Conservation (phyloP, 2,113 vertebrate species). For the Phaethornis superciliosus region DNA sequence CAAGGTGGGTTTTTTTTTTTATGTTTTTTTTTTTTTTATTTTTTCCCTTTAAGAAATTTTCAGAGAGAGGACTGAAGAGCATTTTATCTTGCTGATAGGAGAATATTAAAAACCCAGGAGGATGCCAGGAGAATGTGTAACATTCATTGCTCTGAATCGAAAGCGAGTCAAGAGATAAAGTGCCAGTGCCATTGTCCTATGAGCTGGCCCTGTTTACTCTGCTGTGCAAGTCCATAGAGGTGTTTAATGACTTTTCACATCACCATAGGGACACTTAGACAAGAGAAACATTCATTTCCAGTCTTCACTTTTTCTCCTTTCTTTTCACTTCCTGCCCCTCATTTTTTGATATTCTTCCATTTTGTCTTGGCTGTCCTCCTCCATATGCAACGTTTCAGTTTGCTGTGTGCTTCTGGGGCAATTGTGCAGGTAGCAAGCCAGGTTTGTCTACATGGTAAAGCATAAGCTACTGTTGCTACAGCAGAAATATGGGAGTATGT, state of each 20-base stretch:
- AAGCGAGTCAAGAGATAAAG: constrained; percentile 44
- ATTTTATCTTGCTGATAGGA: constrained; percentile 66
- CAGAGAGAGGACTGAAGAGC: background rate
- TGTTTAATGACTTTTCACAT: constrained; percentile 69
- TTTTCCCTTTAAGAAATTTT: background rate
- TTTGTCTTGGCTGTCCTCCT: background rate
- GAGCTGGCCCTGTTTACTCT: constrained; percentile 46
- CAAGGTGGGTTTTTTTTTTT: background rate
- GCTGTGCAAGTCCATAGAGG: constrained; percentile 37
- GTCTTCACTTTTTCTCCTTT: background rate
- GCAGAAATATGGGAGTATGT: background rate
- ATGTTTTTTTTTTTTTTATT: background rate
- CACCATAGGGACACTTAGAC: constrained; percentile 34
- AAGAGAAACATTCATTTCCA: constrained; percentile 36
- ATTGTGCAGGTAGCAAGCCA: background rate
- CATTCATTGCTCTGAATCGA: constrained; percentile 42
- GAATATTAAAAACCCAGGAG: constrained; percentile 69
- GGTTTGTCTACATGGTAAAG: background rate
- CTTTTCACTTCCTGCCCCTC: background rate
- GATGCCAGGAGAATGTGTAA: background rate
- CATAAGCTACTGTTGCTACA: background rate
- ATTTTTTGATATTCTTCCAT: background rate
- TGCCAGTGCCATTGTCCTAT: constrained; percentile 38
- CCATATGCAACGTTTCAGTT: background rate
- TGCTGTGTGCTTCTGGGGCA: background rate